Base-by-base conservation (phyloP, 2,797 vertebrate genomes). In the Sebastes oblongus region DNA sequence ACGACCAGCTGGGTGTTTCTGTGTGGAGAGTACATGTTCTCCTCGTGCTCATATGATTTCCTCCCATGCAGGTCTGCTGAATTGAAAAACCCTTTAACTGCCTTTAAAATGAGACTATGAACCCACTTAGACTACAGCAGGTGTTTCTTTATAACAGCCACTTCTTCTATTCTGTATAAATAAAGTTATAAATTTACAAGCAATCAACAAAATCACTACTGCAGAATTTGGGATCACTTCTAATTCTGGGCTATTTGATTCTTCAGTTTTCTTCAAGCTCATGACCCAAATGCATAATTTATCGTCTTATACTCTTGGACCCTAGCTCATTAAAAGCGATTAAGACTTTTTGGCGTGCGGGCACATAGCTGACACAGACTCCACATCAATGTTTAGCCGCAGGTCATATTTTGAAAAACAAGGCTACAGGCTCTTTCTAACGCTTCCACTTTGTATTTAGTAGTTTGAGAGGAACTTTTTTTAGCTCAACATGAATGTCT, bases 261-360 rank as follows among this genome's bases (percentile, higher is more conserved):
- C 67, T 65, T 25, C 29, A 56, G 11, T 56, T 58, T 70, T 64
- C 58, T 73, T 20, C 36, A 39, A 75, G 66, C 20, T 25, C 22
- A 22, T 69, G 67, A 87, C 64, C 65, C 77, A 79, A 72, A 81
- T 81, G 61, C 58, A 78, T 69, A 46, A 76, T 78, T 75, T 66
- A 78, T 69, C 46, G 12, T 76, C 46, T 69, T 65, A 46, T 46
- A 10, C 55, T 60, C 59, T 60, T 27, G 39, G 32, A 56, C 29
- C 36, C 36, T 42, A 67, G 22, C 29, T 83, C 65, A 85, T 85
- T 65, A 73, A 72, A 82, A 65, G 32, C 2, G 5, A 81, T 78
- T 39, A 27, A 29, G 42, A 55, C 22, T 30, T 30, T 27, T 50
- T 50, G 32, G 34, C 25, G 16, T 58, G n/a, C 3, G 4, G 18